Evolutionary conservation across 1,140 invertebrate genomes (phyloP).

Genomic region (Brachionus asplanchnoidis): DNA sequence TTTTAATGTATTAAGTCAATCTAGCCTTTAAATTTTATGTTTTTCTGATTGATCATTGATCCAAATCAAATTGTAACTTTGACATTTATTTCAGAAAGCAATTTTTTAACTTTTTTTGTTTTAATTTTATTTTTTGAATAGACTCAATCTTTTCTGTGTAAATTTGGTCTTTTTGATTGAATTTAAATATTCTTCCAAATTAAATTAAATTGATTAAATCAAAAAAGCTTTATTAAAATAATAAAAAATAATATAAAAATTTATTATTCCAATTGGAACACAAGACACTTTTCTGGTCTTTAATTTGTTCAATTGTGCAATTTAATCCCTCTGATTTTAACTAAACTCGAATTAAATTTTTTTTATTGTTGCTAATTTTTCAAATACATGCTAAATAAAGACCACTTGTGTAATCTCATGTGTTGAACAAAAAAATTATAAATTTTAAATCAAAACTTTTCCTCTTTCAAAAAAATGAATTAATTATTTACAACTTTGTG

Average conservation of each 20-base stretch:
- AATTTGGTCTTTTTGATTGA: no score
- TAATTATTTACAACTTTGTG: not conserved
- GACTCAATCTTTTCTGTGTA: no score
- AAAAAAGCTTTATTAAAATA: no score
- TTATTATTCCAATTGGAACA: not conserved
- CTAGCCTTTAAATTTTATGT: no score
- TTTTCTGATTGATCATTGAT: no score
- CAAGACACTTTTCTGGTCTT: not conserved
- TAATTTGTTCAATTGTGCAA: not conserved
- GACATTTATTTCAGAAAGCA: no score
- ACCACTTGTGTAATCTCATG: conserved; percentile 5
- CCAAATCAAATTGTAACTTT: no score
- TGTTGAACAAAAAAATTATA: not conserved
- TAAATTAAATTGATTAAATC: no score
- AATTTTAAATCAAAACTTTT: conserved; percentile 1
- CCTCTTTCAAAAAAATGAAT: not conserved
- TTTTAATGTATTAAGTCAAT: no score
- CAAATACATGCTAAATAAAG: not conserved
- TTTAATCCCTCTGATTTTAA: not conserved
- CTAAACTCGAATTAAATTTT: not conserved
- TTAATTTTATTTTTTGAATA: no score
- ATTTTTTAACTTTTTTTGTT: no score
- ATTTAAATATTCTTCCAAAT: no score
- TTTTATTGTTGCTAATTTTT: not conserved
- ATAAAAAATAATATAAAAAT: not conserved